Evolutionary conservation across 2,888 invertebrate species (phyloP).

Genomic region (Thymelicus sylvestris): DNA sequence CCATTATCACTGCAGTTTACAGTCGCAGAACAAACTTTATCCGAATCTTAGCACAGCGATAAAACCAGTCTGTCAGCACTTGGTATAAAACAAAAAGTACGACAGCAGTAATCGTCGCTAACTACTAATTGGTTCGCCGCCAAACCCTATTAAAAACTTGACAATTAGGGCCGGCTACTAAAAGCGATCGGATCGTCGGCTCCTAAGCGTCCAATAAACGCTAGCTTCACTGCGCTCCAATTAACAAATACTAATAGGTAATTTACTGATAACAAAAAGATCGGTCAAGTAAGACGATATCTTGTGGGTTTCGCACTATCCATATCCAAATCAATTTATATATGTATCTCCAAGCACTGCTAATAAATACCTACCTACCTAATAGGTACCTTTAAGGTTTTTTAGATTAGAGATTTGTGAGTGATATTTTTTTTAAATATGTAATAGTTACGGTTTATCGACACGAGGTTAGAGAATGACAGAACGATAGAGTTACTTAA

Average conservation of each 20-base stretch:
- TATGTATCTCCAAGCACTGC: too few species aligned
- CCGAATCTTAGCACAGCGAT: not conserved
- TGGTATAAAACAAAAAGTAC: not conserved
- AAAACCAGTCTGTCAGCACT: not conserved
- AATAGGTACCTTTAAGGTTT: too few species aligned
- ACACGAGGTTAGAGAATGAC: too few species aligned
- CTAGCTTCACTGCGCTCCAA: constrained; percentile 12
- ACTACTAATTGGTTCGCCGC: constrained; percentile 35
- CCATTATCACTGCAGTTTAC: too few species aligned
- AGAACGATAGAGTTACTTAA: not conserved
- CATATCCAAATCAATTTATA: too few species aligned
- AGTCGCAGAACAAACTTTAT: not conserved
- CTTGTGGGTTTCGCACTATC: too few species aligned
- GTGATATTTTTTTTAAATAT: too few species aligned
- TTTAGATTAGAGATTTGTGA: too few species aligned
- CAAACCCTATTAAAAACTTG: constrained; percentile 34
- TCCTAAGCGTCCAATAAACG: constrained; percentile 14
- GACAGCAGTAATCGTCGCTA: constrained; percentile 21
- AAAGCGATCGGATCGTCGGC: constrained; percentile 30
- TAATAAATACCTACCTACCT: too few species aligned
- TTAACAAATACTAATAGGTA: constrained; percentile 13
- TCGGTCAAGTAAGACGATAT: too few species aligned
- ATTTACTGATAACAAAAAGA: not conserved
- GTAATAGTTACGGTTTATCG: too few species aligned
- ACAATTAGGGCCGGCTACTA: constrained; percentile 36